Evolutionary conservation across 2,888 invertebrate species (phyloP).

Genomic region (Oscheius sp.): DNA sequence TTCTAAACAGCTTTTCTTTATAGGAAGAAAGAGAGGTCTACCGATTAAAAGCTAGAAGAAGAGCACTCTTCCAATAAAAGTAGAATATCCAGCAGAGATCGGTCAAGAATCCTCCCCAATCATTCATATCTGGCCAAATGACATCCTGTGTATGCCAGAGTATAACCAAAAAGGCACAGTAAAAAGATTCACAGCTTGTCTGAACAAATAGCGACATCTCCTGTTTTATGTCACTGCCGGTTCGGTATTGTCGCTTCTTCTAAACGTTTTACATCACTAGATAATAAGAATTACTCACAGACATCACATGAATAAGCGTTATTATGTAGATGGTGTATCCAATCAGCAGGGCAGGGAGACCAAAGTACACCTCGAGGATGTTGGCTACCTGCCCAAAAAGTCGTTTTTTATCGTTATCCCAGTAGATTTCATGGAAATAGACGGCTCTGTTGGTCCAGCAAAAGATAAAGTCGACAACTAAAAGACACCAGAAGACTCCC

Average conservation of each 20-base stretch:
- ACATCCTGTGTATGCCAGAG: conserved; percentile 16
- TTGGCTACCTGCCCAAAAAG: conserved; percentile 2
- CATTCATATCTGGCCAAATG: neutral
- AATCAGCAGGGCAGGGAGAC: conserved; percentile 10
- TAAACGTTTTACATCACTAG: neutral
- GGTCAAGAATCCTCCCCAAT: conserved; percentile 9
- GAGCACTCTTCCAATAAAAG: conserved; percentile 5
- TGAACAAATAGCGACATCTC: conserved; percentile 14
- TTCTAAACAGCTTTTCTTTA: neutral
- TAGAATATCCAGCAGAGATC: conserved; percentile 10
- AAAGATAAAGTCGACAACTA: conserved; percentile 4
- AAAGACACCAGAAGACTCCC: conserved; percentile 3
- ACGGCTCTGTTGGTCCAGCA: conserved; percentile 2
- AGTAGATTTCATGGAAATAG: conserved; percentile 9
- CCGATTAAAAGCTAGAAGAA: neutral
- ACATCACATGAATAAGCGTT: neutral
- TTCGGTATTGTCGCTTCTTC: conserved; percentile 13
- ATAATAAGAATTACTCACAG: neutral
- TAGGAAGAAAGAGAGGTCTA: neutral
- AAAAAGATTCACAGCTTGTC: conserved; percentile 18
- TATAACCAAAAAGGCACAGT: conserved; percentile 7
- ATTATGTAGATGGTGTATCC: conserved; percentile 4
- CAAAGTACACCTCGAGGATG: conserved; percentile 20
- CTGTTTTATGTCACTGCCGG: neutral
- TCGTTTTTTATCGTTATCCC: conserved; percentile 1